phyloP scores from a whole-genome alignment of 2,888 invertebrate genomes.

The Dinocampus coccinellae region DNA sequence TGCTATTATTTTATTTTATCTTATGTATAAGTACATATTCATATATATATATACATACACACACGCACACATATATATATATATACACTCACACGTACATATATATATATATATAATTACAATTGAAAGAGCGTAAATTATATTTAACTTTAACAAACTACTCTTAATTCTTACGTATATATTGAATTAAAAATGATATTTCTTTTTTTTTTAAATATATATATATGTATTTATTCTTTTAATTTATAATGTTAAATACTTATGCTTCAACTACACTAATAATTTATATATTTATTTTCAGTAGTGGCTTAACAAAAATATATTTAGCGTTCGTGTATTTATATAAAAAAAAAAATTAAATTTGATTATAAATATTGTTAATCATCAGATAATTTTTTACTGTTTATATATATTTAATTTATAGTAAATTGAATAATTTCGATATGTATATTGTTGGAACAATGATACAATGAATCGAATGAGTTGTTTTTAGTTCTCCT shows the following conservation, averaged over 20 bases:
- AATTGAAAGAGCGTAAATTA: not conserved
- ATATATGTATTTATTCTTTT: not conserved
- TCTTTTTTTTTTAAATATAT: not conserved
- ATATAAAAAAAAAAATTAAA: no score
- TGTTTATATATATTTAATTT: no score
- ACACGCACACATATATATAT: no score
- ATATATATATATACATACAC: conserved; percentile 1
- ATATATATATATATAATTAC: not conserved
- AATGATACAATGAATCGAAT: not conserved
- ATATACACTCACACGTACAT: no score
- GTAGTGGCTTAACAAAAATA: conserved; percentile 15
- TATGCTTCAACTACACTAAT: conserved; percentile 33
- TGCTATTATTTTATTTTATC: not conserved
- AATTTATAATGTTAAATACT: conserved; percentile 7
- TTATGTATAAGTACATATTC: not conserved
- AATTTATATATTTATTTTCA: conserved; percentile 31
- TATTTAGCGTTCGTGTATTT: not conserved
- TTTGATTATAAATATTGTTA: no score
- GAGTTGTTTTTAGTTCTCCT: conserved; percentile 20
- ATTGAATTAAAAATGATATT: not conserved
- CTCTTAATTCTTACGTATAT: not conserved
- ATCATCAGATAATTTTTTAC: no score
- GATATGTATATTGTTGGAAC: not conserved
- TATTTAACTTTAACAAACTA: not conserved
- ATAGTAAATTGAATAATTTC: not conserved